Evolutionary conservation across 2,888 invertebrate species (phyloP), one percentile per base, ranked within the genome.

Genomic region (Heterodera filipjevi): DNA sequence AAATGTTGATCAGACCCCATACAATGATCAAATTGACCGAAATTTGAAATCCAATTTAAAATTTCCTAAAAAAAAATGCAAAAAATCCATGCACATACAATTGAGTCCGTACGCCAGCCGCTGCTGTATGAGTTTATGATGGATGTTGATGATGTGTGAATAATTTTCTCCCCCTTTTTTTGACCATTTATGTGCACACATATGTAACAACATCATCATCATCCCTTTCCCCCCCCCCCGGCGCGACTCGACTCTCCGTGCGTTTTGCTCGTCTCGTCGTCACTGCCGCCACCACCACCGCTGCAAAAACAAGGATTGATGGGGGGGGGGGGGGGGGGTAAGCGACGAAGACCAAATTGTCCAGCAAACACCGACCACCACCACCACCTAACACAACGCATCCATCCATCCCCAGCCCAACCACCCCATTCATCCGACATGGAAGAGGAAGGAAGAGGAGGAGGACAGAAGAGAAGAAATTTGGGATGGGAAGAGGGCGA

Each of bases 291-390:
- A 39, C 39, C 39, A 39, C n/a, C n/a, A n/a, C 22, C 53, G 53
- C 27, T 59, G 59, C 59, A 59, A 59, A 59, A 59, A 59, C 59
- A 59, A 59, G 59, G 59, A 59, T 59, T 59, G 59, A 59, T 59
- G n/a, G 49, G 49, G 46, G 46, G 6, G 16, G 46, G 46, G 46
- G 46, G 12, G 46, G 46, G 0, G 49, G 49, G 49, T 49, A 49
- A 49, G 49, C 49, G 39, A 39, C 12, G 8, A 39, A 39, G 39
- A 39, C 12, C 39, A 39, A 39, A 39, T 39, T 39, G 39, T 39
- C 39, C 39, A 39, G 39, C 39, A 39, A 39, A 49, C 16, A 49
- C 19, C 49, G 0, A 49, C 46, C 19, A 16, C 16, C 46, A 49
- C 46, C 46, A 12, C 46, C 14, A 49, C 19, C 49, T 1, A 49